Conservation (phyloP, 2,888 invertebrate species). For the Thelaira solivaga region DNA sequence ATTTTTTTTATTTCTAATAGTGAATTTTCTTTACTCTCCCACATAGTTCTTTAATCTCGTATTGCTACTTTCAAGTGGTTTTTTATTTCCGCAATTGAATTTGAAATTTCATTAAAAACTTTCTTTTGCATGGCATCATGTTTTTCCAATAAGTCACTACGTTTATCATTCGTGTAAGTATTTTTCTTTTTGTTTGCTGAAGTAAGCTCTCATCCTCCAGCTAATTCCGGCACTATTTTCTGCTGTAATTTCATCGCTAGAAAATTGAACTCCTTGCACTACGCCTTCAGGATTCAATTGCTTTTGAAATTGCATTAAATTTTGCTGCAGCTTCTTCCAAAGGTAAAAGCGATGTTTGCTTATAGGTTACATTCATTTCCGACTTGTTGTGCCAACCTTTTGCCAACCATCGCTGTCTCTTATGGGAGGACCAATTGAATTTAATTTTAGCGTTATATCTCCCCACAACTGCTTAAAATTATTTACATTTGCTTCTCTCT, state of each 20-base stretch:
- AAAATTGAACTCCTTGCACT: not conserved
- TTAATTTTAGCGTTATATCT: not conserved
- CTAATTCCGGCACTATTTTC: not conserved
- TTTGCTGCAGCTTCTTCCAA: slow-evolving; percentile 5
- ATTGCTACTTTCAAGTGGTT: not conserved
- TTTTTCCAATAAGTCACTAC: not conserved
- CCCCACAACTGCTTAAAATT: slow-evolving; percentile 18
- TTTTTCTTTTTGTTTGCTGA: too few species aligned
- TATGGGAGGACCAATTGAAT: slow-evolving; percentile 11
- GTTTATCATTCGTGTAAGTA: too few species aligned
- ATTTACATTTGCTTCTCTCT: not conserved
- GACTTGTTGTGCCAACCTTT: slow-evolving; percentile 14
- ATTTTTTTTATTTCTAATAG: too few species aligned
- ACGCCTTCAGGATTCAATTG: not conserved
- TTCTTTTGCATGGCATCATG: too few species aligned
- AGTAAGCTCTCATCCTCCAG: not conserved
- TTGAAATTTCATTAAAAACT: too few species aligned
- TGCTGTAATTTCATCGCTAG: not conserved
- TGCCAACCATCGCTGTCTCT: slow-evolving; percentile 32
- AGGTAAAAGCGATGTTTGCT: not conserved
- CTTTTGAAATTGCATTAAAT: not conserved
- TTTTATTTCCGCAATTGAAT: not conserved
- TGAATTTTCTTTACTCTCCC: too few species aligned
- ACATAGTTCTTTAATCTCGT: too few species aligned
- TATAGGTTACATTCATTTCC: slow-evolving; percentile 1